Evolutionary conservation across 1,140 invertebrate species (phyloP), one percentile per base, ranked within the genome.

Genomic region (Aporrectodea caliginosa): DNA sequence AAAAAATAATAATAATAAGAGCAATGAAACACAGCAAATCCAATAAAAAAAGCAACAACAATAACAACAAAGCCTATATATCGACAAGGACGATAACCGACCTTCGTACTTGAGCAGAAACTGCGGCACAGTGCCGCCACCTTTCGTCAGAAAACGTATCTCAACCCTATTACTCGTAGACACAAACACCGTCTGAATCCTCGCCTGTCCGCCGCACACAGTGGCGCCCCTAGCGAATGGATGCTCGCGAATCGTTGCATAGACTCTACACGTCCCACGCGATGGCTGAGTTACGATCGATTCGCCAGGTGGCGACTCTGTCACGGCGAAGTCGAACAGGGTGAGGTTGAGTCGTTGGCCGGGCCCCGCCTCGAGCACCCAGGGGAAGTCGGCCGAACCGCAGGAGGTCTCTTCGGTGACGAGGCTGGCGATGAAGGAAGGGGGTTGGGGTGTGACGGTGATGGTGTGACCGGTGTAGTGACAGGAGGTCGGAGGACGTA

Each of bases 321-420:
- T 16, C 2, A 27, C 34, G 77, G 79, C 69, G 75, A 81, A 81
- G 58, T 81, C 80, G 29, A 35, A 69, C 22, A 81, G 71, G 29
- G 80, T 81, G 70, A 81, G 31, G 77, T 78, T 78, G 70, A 81
- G 27, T 35, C 69, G 70, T 33, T 81, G 80, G 32, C 80, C 80
- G 0, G 69, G 69, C 16, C 34, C 29, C 22, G 73, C 80, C 80
- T 35, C 22, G 1, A 81, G n/a, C 1, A 78, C n/a, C 80, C 80
- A 81, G 32, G 80, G 80, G 43, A n/a, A 34, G 35, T 81, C 80
- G 27, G 70, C 73, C 32, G 77, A 33, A n/a, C 80, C 80, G 31
- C 80, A 81, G 1, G 71, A 71, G 22, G 76, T 81, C 16, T 81
- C n/a, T 22, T 69, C 68, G 16, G 80, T 69, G 0, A 81, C 72